Conservation (phyloP, 2,113 vertebrate genomes). For the Zonotrichia leucophrys region DNA sequence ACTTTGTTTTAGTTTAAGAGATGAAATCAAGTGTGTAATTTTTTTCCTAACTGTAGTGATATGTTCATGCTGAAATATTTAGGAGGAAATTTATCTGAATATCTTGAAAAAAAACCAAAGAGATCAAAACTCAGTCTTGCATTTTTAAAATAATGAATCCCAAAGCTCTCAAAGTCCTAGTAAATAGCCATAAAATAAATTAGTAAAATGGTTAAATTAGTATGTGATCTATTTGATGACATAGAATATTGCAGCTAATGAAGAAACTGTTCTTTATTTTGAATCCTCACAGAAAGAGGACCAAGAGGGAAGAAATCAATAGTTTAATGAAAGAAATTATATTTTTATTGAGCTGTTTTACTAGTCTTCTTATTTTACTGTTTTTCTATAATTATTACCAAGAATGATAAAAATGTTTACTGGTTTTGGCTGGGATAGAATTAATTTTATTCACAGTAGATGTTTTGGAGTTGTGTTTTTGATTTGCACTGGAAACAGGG, state of each 20-base stretch:
- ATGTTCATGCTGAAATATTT: background rate
- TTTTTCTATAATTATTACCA: background rate
- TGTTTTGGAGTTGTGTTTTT: fast-evolving
- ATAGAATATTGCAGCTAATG: background rate
- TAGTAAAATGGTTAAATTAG: background rate
- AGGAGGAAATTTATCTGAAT: background rate
- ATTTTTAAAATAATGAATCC: background rate
- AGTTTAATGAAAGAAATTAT: background rate
- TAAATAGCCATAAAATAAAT: background rate
- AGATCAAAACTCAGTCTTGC: background rate
- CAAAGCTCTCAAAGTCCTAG: background rate
- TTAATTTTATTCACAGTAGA: background rate
- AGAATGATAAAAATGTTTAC: background rate
- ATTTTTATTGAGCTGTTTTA: background rate
- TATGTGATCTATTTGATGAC: background rate
- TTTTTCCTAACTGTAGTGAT: background rate
- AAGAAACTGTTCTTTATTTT: background rate
- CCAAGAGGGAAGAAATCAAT: background rate
- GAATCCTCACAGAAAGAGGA: background rate
- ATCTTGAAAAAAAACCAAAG: background rate
- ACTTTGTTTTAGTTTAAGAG: background rate
- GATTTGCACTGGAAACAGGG: background rate
- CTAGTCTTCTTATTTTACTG: background rate
- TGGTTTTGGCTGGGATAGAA: background rate
- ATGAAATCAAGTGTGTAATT: background rate